Percentiles rank a stretch among this genome's conserved stretches.
phyloP scores from a whole-genome alignment of 2,113 vertebrate genomes.

The Pseudopipra pipra region DNA sequence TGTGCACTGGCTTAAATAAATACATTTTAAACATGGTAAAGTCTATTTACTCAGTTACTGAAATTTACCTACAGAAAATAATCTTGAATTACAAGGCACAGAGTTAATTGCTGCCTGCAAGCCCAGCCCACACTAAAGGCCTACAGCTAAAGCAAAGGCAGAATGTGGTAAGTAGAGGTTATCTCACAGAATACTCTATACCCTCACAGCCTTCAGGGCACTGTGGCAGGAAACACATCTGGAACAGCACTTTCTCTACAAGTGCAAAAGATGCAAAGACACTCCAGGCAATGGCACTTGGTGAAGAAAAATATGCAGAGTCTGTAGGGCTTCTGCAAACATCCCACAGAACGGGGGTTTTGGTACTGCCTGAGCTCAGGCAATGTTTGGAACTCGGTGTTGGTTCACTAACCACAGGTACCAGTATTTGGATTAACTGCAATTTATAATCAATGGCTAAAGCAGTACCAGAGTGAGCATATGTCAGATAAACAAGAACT shows the following conservation, averaged over 20 bases:
- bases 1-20: conserved; percentile 56
- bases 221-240: background rate
- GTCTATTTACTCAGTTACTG: conserved; percentile 33
- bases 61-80: conserved; percentile 39
- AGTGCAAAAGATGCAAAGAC: background rate
- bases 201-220: background rate
- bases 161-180: background rate
- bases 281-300: conserved; percentile 34
- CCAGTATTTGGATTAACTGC: background rate
- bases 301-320: background rate
- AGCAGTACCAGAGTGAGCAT: background rate
- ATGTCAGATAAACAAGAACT: background rate
- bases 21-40: conserved; percentile 46
- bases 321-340: background rate
- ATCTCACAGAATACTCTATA: background rate
- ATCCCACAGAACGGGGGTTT: background rate
- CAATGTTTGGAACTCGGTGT: fast-evolving
- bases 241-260: background rate
- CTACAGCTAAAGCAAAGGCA: conserved; percentile 14
- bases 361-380: background rate
- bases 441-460: background rate
- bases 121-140: background rate
- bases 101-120: conserved; percentile 40
- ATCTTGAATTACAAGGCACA: conserved; percentile 53
- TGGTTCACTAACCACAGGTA: background rate